A percentile compares a stretch with the other conserved stretches of the same genome.
phyloP scores from a whole-genome alignment of 2,888 invertebrate genomes.

The Drosophila emarginata region DNA sequence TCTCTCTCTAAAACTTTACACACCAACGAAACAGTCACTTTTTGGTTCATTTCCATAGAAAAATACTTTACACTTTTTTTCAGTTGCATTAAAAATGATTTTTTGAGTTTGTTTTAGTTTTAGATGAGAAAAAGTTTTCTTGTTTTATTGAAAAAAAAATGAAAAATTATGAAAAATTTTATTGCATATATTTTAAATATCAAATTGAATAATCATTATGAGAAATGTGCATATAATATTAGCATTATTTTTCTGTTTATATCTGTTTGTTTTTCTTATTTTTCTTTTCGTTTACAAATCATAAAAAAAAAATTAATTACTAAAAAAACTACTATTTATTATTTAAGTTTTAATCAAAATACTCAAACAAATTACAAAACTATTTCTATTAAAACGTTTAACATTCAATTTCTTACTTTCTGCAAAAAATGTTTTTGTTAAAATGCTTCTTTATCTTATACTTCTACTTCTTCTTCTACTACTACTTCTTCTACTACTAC shows the following conservation, averaged over 20 bases:
- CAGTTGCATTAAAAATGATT: constrained; percentile 5
- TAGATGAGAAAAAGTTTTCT: background rate
- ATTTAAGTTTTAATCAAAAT: background rate
- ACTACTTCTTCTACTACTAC: constrained; percentile 70
- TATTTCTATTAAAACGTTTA: constrained; percentile 45
- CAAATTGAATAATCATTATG: background rate
- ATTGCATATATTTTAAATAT: background rate
- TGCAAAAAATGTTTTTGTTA: constrained; percentile 59
- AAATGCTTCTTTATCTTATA: constrained; percentile 72
- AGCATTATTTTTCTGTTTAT: background rate
- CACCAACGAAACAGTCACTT: background rate
- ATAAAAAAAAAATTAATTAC: background rate
- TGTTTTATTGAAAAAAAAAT: background rate
- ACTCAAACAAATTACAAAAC: constrained; percentile 9
- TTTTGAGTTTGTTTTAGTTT: background rate
- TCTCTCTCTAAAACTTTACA: background rate
- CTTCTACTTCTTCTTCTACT: constrained; percentile 73
- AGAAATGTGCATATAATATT: constrained; percentile 3
- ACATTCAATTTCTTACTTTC: constrained; percentile 55
- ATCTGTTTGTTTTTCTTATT: background rate
- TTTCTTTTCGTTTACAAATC: background rate
- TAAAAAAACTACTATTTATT: background rate
- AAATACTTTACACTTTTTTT: background rate
- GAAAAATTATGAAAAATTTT: background rate
- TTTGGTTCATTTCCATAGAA: background rate